Evolutionary conservation across 2,113 vertebrate species (phyloP).

Genomic region (Mellivora capensis): DNA sequence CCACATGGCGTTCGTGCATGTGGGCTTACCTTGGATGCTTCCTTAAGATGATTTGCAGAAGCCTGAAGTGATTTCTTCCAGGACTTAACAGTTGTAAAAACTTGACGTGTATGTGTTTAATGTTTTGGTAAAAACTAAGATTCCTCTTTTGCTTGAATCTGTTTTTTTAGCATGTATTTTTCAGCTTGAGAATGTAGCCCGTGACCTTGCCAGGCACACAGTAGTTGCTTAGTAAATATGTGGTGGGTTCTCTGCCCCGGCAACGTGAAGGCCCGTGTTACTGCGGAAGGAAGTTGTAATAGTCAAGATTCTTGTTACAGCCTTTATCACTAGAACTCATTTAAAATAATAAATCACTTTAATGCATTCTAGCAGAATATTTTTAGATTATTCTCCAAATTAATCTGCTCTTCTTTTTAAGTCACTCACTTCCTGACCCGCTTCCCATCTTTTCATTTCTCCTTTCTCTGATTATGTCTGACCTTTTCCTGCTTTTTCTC

Average conservation of each 20-base stretch:
- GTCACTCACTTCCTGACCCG: not conserved
- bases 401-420: not conserved
- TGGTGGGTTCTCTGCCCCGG: not conserved
- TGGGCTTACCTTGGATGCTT: not conserved
- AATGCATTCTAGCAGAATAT: not conserved
- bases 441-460: not conserved
- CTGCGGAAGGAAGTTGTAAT: not conserved
- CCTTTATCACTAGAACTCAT: not conserved
- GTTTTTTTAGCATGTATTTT: not conserved
- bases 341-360: not conserved
- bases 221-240: not conserved
- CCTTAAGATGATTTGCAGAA: not conserved
- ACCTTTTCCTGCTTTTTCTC: not conserved
- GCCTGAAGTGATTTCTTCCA: not conserved
- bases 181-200: not conserved
- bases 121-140: not conserved
- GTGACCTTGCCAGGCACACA: not conserved
- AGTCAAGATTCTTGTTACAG: not conserved
- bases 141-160: not conserved
- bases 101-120: not conserved
- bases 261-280: not conserved
- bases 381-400: not conserved
- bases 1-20: not conserved
- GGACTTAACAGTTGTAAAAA: not conserved
- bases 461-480: not conserved